Percentiles rank a stretch among this genome's conserved stretches.
Conservation (phyloP, 2,888 invertebrate species). For the Epistrophella euchroma region DNA sequence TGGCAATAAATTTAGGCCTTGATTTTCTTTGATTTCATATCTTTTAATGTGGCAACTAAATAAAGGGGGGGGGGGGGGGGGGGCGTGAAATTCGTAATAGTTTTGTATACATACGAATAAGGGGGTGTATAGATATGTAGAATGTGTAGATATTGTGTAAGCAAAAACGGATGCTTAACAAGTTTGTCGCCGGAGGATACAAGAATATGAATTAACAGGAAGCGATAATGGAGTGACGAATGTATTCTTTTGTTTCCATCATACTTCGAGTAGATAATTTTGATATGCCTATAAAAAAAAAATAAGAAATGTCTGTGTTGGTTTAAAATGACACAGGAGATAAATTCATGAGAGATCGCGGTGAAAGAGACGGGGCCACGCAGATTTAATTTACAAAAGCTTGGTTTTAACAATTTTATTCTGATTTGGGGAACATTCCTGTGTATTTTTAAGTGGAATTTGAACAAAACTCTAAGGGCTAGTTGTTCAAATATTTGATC, state of each 20-base stretch:
- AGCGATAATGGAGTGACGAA: conserved; percentile 35
- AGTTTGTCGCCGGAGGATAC: conserved; percentile 71
- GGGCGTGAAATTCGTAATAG: conserved; percentile 20
- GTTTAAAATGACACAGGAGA: conserved; percentile 1
- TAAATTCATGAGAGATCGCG: conserved; percentile 9
- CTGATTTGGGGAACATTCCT: too few relatives aligned
- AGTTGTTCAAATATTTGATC: too few relatives aligned
- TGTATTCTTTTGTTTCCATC: neutral
- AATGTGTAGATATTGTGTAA: neutral
- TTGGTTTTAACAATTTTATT: too few relatives aligned
- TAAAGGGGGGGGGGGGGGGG: neutral
- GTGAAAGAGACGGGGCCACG: neutral
- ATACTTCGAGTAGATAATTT: conserved; percentile 29
- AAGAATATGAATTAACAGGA: conserved; percentile 61
- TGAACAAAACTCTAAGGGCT: too few relatives aligned
- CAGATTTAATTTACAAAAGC: neutral
- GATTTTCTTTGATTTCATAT: conserved; percentile 61
- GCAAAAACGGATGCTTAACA: conserved; percentile 59
- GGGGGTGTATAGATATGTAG: neutral
- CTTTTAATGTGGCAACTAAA: conserved; percentile 41
- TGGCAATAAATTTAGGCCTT: conserved; percentile 63
- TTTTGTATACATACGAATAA: neutral
- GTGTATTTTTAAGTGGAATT: too few relatives aligned
- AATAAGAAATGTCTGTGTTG: neutral
- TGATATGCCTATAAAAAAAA: neutral